Conservation (phyloP, 2,113 vertebrate genomes). For the Todiramphus saurophagus region DNA sequence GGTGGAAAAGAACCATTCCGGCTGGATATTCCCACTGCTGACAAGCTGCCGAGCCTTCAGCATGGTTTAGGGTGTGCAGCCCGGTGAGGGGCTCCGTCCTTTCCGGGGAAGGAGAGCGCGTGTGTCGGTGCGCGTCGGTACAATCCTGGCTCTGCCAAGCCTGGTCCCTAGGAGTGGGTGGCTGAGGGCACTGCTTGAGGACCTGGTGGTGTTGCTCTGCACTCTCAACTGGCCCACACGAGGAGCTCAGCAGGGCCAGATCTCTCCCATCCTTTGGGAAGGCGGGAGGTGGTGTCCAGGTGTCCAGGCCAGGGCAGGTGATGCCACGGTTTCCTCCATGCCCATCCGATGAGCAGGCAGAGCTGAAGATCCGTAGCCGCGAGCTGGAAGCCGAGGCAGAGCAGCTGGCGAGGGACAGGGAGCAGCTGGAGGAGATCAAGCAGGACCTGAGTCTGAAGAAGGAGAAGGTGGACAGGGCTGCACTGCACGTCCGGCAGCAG, state of each 20-base stretch:
- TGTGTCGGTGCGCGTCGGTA: neutral
- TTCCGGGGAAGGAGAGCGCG: neutral
- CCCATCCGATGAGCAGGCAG: slow-evolving; percentile 81
- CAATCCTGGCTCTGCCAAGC: neutral
- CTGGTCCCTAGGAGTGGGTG: too few relatives aligned
- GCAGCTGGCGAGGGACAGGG: slow-evolving; percentile 57
- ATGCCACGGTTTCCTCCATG: neutral
- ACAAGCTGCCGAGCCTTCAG: neutral
- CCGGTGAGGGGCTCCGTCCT: neutral
- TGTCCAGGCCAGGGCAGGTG: neutral
- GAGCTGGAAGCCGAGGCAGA: slow-evolving; percentile 80
- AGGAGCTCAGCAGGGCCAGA: neutral
- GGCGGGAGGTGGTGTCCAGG: neutral
- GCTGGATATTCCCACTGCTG: neutral
- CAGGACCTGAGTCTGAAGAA: slow-evolving; percentile 84
- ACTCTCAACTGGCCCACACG: neutral
- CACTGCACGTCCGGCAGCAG: slow-evolving; percentile 66
- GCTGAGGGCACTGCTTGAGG: neutral
- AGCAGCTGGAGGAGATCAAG: slow-evolving; percentile 76
- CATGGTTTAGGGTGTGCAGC: neutral
- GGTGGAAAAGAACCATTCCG: neutral
- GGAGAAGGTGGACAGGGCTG: slow-evolving; percentile 69
- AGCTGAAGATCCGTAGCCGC: slow-evolving; percentile 76
- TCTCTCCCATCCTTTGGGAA: neutral
- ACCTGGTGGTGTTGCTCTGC: neutral